Evolutionary conservation across 2,888 invertebrate genomes (phyloP).

Genomic region (Polia nebulosa): DNA sequence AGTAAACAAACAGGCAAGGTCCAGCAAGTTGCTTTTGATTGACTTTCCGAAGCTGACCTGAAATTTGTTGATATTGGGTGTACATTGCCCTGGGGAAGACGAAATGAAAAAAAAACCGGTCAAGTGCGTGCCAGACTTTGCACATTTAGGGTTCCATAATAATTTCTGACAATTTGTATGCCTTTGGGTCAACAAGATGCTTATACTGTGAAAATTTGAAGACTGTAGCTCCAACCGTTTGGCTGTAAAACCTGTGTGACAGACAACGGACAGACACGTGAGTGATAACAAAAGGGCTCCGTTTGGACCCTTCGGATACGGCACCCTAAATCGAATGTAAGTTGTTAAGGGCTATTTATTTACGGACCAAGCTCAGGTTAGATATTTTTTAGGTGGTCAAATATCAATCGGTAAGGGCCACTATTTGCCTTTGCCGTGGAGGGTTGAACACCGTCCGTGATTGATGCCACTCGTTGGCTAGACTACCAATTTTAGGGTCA

Average conservation of each 20-base stretch:
- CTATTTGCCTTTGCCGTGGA: slow-evolving; percentile 57
- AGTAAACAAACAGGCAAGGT: slow-evolving; percentile 23
- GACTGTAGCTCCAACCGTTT: too few species aligned
- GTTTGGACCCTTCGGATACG: too few species aligned
- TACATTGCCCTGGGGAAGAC: slow-evolving; percentile 27
- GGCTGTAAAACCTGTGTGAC: too few species aligned
- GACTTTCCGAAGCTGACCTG: slow-evolving; percentile 31
- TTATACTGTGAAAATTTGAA: too few species aligned
- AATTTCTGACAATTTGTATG: too few species aligned
- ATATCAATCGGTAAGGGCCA: slow-evolving; percentile 65
- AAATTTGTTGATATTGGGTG: slow-evolving; percentile 49
- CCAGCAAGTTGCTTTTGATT: slow-evolving; percentile 50
- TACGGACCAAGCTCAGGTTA: slow-evolving; percentile 35
- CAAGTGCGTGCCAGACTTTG: too few species aligned
- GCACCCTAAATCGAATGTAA: too few species aligned
- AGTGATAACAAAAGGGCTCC: too few species aligned
- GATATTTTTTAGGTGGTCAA: slow-evolving; percentile 63
- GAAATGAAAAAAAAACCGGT: slow-evolving; percentile 49
- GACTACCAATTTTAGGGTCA: slow-evolving; percentile 63
- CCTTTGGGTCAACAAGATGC: too few species aligned
- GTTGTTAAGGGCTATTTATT: slow-evolving; percentile 46
- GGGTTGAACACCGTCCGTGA: slow-evolving; percentile 63
- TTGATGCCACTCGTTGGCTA: slow-evolving; percentile 61
- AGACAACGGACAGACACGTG: too few species aligned
- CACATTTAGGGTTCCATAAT: too few species aligned